Conservation (phyloP, 2,888 invertebrate genomes). For the Papilio protenor region DNA sequence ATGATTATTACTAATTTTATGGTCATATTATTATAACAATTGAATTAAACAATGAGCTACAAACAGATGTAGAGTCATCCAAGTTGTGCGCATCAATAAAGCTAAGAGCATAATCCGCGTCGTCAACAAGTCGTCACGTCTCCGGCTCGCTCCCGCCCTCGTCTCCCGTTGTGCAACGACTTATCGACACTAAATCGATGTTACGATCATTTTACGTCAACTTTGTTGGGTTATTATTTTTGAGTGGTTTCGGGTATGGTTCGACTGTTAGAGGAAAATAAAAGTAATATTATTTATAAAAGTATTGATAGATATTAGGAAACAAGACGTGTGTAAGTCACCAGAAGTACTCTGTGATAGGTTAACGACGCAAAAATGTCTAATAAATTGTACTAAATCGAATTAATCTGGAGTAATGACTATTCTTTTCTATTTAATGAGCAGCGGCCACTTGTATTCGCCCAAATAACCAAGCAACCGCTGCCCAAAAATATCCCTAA, state of each 20-base stretch:
- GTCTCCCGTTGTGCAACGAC: slow-evolving; percentile 19
- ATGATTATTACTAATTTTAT: background rate
- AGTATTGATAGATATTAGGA: too few relatives aligned
- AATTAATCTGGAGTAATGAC: too few relatives aligned
- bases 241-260: slow-evolving; percentile 31
- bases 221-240: slow-evolving; percentile 39
- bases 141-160: slow-evolving; percentile 49
- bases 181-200: slow-evolving; percentile 38
- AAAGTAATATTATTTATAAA: background rate
- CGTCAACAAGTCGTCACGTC: slow-evolving; percentile 62
- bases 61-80: slow-evolving; percentile 35
- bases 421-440: too few relatives aligned
- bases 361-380: too few relatives aligned
- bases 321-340: too few relatives aligned
- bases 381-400: too few relatives aligned
- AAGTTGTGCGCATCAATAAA: slow-evolving; percentile 38
- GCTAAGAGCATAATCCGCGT: slow-evolving; percentile 61
- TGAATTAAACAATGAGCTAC: slow-evolving; percentile 12
- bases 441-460: too few relatives aligned
- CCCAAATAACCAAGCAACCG: too few relatives aligned
- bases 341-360: too few relatives aligned
- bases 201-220: slow-evolving; percentile 34
- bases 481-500: too few relatives aligned
- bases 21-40: slow-evolving; percentile 23
- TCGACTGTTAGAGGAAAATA: slow-evolving; percentile 16